Percentiles rank a stretch among this genome's conserved stretches.
Evolutionary conservation across 2,113 vertebrate species (phyloP).

Genomic region (Barnardius zonarius): DNA sequence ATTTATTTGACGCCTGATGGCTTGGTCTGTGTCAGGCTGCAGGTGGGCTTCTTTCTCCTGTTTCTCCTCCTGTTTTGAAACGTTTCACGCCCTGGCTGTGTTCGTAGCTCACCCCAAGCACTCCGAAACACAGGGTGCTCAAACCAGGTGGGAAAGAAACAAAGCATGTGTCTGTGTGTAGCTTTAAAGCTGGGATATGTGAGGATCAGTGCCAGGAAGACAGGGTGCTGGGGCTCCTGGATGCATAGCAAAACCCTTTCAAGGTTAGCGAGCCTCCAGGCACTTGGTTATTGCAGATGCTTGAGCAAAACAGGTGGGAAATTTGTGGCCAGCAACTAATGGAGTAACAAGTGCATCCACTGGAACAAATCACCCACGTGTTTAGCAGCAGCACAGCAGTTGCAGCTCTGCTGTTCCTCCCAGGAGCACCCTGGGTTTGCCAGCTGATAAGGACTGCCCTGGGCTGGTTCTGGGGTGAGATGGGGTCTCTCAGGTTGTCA

Average conservation of each 20-base stretch:
- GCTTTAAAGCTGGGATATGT: neutral
- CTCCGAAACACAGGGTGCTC: neutral
- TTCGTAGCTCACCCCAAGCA: neutral
- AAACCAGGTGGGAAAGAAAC: neutral
- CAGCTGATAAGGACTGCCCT: neutral
- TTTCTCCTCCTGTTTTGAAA: neutral
- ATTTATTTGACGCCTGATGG: neutral
- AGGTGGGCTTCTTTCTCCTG: neutral
- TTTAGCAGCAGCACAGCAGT: neutral
- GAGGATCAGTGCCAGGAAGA: neutral
- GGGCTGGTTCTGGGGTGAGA: neutral
- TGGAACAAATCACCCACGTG: neutral
- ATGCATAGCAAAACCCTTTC: neutral
- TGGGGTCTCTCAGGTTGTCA: neutral
- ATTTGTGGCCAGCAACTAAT: conserved; percentile 42
- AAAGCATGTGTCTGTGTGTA: neutral
- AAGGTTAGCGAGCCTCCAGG: neutral
- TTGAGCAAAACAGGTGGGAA: conserved; percentile 37
- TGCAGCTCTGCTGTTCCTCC: neutral
- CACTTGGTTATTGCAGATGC: fast-evolving
- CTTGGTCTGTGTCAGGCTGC: neutral
- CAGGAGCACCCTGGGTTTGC: neutral
- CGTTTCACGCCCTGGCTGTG: fast-evolving
- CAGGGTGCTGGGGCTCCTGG: fast-evolving
- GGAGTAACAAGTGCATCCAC: neutral